Evolutionary conservation across 2,797 vertebrate genomes (phyloP).

Genomic region (Argentina silus): DNA sequence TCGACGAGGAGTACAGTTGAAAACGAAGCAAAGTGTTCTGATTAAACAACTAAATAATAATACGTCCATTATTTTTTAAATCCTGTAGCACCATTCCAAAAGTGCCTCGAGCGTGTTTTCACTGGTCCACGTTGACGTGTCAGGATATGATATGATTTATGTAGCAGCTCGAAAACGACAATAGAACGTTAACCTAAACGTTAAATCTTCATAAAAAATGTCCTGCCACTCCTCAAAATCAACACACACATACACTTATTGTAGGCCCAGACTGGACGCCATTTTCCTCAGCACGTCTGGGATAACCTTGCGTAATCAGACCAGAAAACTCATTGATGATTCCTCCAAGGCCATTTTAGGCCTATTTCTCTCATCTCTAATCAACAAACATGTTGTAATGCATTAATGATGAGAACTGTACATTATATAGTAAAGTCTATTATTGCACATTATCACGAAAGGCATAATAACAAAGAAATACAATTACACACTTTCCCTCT

Average conservation of each 20-base stretch:
- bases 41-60: constrained; percentile 58
- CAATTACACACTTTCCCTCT: constrained; percentile 69
- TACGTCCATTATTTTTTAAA: constrained; percentile 51
- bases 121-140: constrained; percentile 27
- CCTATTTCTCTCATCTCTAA: constrained; percentile 39
- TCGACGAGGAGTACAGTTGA: constrained; percentile 51
- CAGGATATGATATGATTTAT: constrained; percentile 42
- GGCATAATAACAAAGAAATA: constrained; percentile 70
- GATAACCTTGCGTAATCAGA: not conserved
- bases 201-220: constrained; percentile 54
- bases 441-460: constrained; percentile 77
- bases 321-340: not conserved
- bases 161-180: constrained; percentile 61
- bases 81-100: constrained; percentile 40
- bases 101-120: constrained; percentile 45
- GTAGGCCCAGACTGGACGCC: too few species aligned
- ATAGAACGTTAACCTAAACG: constrained; percentile 54
- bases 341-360: constrained; percentile 18
- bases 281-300: too few species aligned
- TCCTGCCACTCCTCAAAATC: constrained; percentile 52
- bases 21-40: constrained; percentile 34
- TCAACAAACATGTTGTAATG: constrained; percentile 32
- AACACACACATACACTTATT: constrained; percentile 66
- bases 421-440: constrained; percentile 69
- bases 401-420: constrained; percentile 45